Conservation (phyloP, 2,113 vertebrate species). For the Stegastes partitus region DNA sequence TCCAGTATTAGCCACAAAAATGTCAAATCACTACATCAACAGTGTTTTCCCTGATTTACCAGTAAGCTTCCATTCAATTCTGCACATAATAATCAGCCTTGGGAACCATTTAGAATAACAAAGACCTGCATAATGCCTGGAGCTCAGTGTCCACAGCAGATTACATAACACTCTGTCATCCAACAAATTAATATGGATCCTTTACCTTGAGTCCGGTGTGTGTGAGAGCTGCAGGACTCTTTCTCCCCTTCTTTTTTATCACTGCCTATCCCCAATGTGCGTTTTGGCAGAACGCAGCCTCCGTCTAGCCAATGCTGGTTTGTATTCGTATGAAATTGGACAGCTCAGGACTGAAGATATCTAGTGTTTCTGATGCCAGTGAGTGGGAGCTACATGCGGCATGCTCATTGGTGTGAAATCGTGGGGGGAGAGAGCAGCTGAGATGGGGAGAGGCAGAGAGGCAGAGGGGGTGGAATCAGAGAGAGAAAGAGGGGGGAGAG, state of each 20-base stretch:
- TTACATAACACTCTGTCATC: conserved; percentile 64
- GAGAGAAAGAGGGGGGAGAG: conserved; percentile 31
- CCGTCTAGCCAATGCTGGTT: conserved; percentile 42
- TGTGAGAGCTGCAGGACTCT: conserved; percentile 58
- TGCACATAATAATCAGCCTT: conserved; percentile 17
- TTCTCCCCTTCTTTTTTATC: conserved; percentile 45
- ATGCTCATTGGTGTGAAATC: conserved; percentile 80
- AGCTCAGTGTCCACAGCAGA: conserved; percentile 38
- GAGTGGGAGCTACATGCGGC: conserved; percentile 78
- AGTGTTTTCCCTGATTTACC: conserved; percentile 10
- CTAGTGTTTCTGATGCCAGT: conserved; percentile 76
- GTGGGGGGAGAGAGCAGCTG: conserved; percentile 48
- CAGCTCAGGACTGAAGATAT: conserved; percentile 68
- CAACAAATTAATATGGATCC: conserved; percentile 63
- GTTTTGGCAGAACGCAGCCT: conserved; percentile 53
- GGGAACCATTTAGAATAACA: conserved; percentile 30
- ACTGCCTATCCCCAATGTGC: conserved; percentile 53
- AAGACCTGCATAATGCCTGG: conserved; percentile 3
- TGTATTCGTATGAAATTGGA: conserved; percentile 61
- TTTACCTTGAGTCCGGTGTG: conserved; percentile 79
- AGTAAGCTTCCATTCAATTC: conserved; percentile 40
- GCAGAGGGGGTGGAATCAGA: conserved; percentile 52
- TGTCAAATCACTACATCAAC: conserved; percentile 18
- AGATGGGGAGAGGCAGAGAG: conserved; percentile 56
- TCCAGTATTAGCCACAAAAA: conserved; percentile 7